phyloP scores from a whole-genome alignment of 2,888 invertebrate species.

The Drosophila planitibia region DNA sequence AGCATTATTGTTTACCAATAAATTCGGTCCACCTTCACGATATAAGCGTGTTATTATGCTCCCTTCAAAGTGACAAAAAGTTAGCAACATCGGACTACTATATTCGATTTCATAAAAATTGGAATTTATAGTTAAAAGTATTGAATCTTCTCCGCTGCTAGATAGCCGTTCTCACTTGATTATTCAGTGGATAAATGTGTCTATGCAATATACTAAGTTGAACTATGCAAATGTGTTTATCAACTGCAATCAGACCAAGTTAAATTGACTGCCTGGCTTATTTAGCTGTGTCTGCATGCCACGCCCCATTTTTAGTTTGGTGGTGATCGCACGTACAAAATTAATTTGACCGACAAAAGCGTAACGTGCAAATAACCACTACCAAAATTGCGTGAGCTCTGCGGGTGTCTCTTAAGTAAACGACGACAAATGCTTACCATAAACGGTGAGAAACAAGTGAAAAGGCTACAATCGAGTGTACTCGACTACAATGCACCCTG shows the following conservation, averaged over 20 bases:
- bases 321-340: slow-evolving; percentile 39
- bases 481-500: slow-evolving; percentile 2
- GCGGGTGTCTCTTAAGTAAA: slow-evolving; percentile 58
- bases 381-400: slow-evolving; percentile 51
- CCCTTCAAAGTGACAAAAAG: neutral
- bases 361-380: slow-evolving; percentile 49
- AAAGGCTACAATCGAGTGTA: neutral
- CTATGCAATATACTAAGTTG: neutral
- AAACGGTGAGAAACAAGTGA: slow-evolving; percentile 29
- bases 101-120: neutral
- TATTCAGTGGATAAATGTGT: neutral
- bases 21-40: neutral
- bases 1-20: neutral
- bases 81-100: neutral
- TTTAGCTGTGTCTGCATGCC: slow-evolving; percentile 24
- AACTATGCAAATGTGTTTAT: neutral
- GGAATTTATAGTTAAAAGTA: neutral
- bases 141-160: neutral
- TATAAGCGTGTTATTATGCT: neutral
- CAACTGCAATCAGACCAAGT: neutral
- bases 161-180: neutral
- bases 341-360: slow-evolving; percentile 61
- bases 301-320: slow-evolving; percentile 48
- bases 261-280: slow-evolving; percentile 12
- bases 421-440: slow-evolving; percentile 36